These are phyloP conservation scores for Chalcosyrphus nemorum DNA, from an alignment of 2,888 invertebrate species.

Conservation along the genomic window DNA sequence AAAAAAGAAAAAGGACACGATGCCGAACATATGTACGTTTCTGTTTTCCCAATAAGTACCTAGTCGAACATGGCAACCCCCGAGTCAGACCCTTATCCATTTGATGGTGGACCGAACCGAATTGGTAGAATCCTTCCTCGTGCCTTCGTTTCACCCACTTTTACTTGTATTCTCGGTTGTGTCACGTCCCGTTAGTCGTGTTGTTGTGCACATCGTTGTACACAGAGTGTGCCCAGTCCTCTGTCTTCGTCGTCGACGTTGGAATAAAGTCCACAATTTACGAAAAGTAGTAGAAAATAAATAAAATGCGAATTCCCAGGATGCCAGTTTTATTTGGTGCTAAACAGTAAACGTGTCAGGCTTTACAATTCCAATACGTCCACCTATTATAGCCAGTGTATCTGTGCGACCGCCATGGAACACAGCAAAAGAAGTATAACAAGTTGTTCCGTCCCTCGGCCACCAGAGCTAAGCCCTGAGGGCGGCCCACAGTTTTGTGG, in stretches of 20 bases:
- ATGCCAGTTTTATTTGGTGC: constrained; percentile 69
- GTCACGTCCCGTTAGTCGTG: constrained; percentile 58
- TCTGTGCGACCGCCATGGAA: constrained; percentile 10
- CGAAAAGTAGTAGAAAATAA: constrained; percentile 60
- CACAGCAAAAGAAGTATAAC: neutral
- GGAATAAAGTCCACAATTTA: constrained; percentile 54
- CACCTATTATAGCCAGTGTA: constrained; percentile 47
- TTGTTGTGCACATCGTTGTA: constrained; percentile 42
- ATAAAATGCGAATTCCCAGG: constrained; percentile 68
- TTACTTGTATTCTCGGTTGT: constrained; percentile 22
- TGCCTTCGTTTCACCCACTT: neutral
- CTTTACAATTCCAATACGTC: constrained; percentile 67
- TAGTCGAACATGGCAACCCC: constrained; percentile 35
- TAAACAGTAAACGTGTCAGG: constrained; percentile 72
- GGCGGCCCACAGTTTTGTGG: constrained; percentile 44
- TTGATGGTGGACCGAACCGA: constrained; percentile 51
- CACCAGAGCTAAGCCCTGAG: constrained; percentile 36
- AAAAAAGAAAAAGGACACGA: constrained; percentile 55
- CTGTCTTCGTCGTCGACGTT: constrained; percentile 14
- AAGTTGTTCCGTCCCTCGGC: neutral
- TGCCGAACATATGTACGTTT: constrained; percentile 62
- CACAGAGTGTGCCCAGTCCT: constrained; percentile 3
- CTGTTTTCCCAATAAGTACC: constrained; percentile 52
- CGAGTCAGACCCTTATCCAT: constrained; percentile 30
- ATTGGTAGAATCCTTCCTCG: neutral